A percentile compares a stretch with the other conserved stretches of the same genome.
These are phyloP conservation scores for Venusia cambrica DNA, from an alignment of 2,888 invertebrate species.

Conservation along the genomic window DNA sequence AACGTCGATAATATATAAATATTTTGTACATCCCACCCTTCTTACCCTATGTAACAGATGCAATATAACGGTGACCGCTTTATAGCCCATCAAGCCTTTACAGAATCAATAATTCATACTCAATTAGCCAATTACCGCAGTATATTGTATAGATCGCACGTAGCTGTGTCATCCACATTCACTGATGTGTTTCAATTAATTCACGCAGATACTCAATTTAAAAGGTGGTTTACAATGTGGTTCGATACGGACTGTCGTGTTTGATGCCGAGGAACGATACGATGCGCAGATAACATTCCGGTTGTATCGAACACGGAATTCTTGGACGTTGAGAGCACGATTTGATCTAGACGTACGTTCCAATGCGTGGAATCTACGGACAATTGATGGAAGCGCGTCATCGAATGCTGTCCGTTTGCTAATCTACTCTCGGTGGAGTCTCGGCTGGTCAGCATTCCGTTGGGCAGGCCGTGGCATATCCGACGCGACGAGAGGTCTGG, in stretches of 20 bases:
- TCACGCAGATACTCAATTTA: conserved; percentile 51
- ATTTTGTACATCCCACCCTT: no score
- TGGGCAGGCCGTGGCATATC: conserved; percentile 45
- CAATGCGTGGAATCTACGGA: conserved; percentile 66
- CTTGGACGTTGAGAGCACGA: conserved; percentile 61
- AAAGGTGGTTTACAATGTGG: conserved; percentile 65
- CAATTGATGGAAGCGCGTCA: conserved; percentile 67
- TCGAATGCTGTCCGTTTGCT: conserved; percentile 61
- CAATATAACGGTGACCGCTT: no score
- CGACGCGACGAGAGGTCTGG: conserved; percentile 61
- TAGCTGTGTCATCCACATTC: conserved; percentile 40
- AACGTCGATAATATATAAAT: no score
- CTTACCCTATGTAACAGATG: no score
- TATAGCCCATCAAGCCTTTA: conserved; percentile 52
- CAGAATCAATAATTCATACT: conserved; percentile 64
- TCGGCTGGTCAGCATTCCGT: conserved; percentile 50
- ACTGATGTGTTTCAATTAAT: conserved; percentile 56
- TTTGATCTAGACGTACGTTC: conserved; percentile 58
- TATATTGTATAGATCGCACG: conserved; percentile 40
- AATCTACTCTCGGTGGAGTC: conserved; percentile 45
- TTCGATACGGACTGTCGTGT: conserved; percentile 59
- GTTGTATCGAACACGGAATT: conserved; percentile 71
- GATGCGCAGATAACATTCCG: conserved; percentile 75
- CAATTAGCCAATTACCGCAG: conserved; percentile 66
- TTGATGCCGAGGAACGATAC: conserved; percentile 64